A percentile compares a stretch with the other conserved stretches of the same genome.
Conservation (phyloP, 2,113 vertebrate genomes). For the Oncorhynchus clarkii region DNA sequence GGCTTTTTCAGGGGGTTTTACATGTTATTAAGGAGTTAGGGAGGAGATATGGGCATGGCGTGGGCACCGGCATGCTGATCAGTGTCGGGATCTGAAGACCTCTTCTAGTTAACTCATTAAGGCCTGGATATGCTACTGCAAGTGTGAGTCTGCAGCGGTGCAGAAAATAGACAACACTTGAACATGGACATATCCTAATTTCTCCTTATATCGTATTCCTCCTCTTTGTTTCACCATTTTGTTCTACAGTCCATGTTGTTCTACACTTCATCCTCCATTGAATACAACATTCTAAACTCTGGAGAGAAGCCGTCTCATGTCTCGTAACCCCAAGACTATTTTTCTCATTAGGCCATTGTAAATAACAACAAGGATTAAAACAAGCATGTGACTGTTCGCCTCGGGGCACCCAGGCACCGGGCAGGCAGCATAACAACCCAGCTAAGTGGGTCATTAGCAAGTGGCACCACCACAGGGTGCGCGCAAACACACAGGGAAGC, state of each 20-base stretch:
- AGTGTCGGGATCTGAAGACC: not conserved
- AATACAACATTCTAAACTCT: not conserved
- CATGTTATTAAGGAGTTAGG: not conserved
- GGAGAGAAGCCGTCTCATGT: not conserved
- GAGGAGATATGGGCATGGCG: not conserved
- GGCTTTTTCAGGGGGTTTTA: not conserved
- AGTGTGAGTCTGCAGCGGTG: not conserved
- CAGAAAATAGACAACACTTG: not conserved
- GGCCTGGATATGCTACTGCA: not conserved
- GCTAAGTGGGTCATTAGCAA: not conserved
- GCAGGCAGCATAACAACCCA: not conserved
- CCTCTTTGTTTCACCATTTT: not conserved
- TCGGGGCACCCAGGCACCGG: not conserved
- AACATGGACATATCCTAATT: not conserved
- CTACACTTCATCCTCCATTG: not conserved
- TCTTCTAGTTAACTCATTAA: not conserved
- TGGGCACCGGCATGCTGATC: not conserved
- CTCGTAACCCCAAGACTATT: not conserved
- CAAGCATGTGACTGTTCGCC: not conserved
- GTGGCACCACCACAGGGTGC: not conserved
- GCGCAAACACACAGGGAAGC: not conserved
- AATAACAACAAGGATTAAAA: conserved; percentile 3
- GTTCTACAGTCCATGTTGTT: not conserved
- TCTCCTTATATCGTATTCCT: not conserved
- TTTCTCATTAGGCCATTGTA: not conserved